Evolutionary conservation across 2,797 vertebrate genomes (phyloP).

Genomic region (Schizopygopsis malacanthus): DNA sequence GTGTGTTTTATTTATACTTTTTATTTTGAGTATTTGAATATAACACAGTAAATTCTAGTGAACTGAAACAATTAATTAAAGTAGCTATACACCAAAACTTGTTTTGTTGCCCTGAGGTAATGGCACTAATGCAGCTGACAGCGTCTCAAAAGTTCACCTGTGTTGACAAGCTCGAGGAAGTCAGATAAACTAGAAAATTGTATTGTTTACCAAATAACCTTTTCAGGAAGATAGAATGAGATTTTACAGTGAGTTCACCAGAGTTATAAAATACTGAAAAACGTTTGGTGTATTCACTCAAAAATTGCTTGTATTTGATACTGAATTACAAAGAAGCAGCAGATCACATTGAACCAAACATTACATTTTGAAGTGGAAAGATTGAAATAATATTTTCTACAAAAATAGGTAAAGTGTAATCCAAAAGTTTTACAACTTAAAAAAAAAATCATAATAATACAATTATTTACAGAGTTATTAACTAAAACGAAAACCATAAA

Average conservation of each 20-base stretch:
- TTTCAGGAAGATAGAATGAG: background rate
- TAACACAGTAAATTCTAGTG: background rate
- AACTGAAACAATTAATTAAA: background rate
- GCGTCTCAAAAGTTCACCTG: background rate
- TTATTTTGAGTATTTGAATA: background rate
- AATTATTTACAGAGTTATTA: background rate
- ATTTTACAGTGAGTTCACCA: background rate
- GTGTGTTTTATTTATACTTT: background rate
- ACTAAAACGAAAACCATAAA: background rate
- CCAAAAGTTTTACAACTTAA: background rate
- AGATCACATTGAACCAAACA: background rate
- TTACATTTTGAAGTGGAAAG: background rate
- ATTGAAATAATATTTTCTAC: too few relatives aligned
- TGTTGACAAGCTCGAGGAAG: constrained; percentile 6
- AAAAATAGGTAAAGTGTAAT: background rate
- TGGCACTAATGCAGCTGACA: constrained; percentile 27
- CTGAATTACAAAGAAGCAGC: background rate
- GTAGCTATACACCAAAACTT: background rate
- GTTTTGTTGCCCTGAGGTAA: constrained; percentile 14
- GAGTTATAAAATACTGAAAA: background rate
- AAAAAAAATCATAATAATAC: too few relatives aligned
- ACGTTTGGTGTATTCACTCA: background rate
- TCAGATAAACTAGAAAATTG: background rate
- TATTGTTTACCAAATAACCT: background rate
- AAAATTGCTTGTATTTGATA: background rate